phyloP scores from a whole-genome alignment of 2,797 vertebrate species.

The Hydrophis major region DNA sequence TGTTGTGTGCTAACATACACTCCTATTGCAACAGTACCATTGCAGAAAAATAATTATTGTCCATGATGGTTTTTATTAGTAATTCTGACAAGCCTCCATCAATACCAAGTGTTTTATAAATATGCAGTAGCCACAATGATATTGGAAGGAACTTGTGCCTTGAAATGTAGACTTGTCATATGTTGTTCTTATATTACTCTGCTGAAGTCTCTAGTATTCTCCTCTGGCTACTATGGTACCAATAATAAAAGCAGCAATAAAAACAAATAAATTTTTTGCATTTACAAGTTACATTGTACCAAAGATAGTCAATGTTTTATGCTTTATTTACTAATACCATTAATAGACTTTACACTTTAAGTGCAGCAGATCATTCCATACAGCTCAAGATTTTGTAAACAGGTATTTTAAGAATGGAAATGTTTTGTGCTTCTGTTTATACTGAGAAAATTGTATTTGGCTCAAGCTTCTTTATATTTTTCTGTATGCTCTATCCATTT shows the following conservation, averaged over 20 bases:
- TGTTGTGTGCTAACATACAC: background rate
- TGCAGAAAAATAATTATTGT: slow-evolving; percentile 40
- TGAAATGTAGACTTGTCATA: slow-evolving; percentile 57
- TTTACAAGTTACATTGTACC: background rate
- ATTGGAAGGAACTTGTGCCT: slow-evolving; percentile 49
- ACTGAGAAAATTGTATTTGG: background rate
- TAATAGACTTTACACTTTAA: background rate
- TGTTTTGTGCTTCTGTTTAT: background rate
- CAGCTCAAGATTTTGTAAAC: background rate
- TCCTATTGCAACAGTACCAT: background rate
- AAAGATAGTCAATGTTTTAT: slow-evolving; percentile 14
- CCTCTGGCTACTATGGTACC: background rate
- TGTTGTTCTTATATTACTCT: slow-evolving; percentile 28
- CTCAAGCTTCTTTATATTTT: background rate
- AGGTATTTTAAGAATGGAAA: background rate
- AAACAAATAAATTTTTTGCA: slow-evolving; percentile 24
- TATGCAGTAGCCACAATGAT: slow-evolving; percentile 29
- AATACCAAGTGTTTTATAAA: slow-evolving; percentile 51
- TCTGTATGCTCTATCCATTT: background rate
- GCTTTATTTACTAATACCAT: background rate
- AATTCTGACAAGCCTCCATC: slow-evolving; percentile 47
- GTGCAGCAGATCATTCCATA: background rate
- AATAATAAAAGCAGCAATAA: slow-evolving; percentile 40
- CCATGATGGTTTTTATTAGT: slow-evolving; percentile 35
- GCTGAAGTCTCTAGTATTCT: slow-evolving; percentile 17